phyloP scores from a whole-genome alignment of 2,113 vertebrate genomes.

The Ceuthmochares aereus region DNA sequence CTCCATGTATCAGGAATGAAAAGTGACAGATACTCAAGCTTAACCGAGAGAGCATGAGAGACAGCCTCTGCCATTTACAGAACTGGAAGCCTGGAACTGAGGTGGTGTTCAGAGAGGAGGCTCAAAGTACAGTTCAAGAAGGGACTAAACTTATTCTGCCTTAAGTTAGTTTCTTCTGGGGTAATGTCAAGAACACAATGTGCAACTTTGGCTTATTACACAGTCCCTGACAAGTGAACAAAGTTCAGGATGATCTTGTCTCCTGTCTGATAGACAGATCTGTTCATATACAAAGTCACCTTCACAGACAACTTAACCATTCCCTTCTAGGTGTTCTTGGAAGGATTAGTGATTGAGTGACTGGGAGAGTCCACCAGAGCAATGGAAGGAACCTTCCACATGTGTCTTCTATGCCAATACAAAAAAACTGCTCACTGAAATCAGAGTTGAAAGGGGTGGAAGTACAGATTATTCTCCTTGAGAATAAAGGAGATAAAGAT shows the following conservation, averaged over 20 bases:
- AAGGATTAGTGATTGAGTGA: neutral
- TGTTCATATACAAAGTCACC: neutral
- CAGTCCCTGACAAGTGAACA: neutral
- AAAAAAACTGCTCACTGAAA: neutral
- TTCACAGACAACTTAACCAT: neutral
- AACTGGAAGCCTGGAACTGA: neutral
- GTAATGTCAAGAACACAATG: neutral
- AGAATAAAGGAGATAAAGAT: neutral
- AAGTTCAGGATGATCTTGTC: neutral
- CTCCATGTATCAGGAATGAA: rapidly evolving
- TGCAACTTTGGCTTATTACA: neutral
- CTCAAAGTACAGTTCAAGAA: neutral
- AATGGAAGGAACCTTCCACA: neutral
- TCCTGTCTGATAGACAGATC: neutral
- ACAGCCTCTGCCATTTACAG: neutral
- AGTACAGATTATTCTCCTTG: neutral
- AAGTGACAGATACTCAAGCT: neutral
- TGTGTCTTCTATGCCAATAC: neutral
- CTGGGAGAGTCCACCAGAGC: neutral
- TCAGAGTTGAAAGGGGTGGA: neutral
- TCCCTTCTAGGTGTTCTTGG: neutral
- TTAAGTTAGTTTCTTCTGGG: neutral
- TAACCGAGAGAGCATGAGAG: neutral
- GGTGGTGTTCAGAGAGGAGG: neutral
- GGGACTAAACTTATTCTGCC: neutral